Percentiles rank a stretch among this genome's conserved stretches.
These are phyloP conservation scores for Epinephelus fuscoguttatus DNA, from an alignment of 2,113 vertebrate genomes.

Conservation along the genomic window DNA sequence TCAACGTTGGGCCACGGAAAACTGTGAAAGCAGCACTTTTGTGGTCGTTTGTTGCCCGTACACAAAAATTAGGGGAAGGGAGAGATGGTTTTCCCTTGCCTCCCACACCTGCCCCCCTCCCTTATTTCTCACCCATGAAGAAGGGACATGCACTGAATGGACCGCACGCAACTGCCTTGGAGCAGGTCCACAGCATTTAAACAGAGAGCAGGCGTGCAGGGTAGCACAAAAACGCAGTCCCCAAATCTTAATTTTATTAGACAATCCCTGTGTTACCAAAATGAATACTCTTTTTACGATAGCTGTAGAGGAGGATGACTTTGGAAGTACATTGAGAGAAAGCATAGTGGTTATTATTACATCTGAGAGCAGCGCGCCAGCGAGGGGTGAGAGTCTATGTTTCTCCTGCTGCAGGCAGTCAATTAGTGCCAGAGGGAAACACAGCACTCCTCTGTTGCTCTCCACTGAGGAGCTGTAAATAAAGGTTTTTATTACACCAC, in stretches of 20 bases:
- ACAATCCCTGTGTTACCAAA: slow-evolving; percentile 55
- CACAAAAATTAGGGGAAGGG: slow-evolving; percentile 80
- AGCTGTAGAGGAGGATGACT: slow-evolving; percentile 55
- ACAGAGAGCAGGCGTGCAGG: slow-evolving; percentile 36
- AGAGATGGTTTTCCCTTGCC: slow-evolving; percentile 66
- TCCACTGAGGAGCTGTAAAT: slow-evolving; percentile 84
- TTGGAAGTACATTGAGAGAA: slow-evolving; percentile 67
- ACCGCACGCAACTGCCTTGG: slow-evolving; percentile 76
- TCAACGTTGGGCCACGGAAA: slow-evolving; percentile 80
- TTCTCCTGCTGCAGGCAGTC: slow-evolving; percentile 82
- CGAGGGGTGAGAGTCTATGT: slow-evolving; percentile 72
- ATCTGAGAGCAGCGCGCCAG: slow-evolving; percentile 74
- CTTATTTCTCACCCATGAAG: slow-evolving; percentile 70
- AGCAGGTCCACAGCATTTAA: slow-evolving; percentile 36
- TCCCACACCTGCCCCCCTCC: slow-evolving; percentile 60
- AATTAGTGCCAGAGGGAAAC: slow-evolving; percentile 83
- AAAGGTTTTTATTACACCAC: slow-evolving; percentile 84
- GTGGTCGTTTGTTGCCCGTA: slow-evolving; percentile 84
- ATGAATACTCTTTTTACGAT: slow-evolving; percentile 59
- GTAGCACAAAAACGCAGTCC: slow-evolving; percentile 9
- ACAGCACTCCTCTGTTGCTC: slow-evolving; percentile 79
- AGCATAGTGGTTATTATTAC: slow-evolving; percentile 76
- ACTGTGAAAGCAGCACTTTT: slow-evolving; percentile 89
- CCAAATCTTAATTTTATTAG: slow-evolving; percentile 62
- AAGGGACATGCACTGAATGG: slow-evolving; percentile 68